Percentiles rank a stretch among this genome's conserved stretches.
phyloP scores from a whole-genome alignment of 2,888 invertebrate species.

The Folsomia manolachei region DNA sequence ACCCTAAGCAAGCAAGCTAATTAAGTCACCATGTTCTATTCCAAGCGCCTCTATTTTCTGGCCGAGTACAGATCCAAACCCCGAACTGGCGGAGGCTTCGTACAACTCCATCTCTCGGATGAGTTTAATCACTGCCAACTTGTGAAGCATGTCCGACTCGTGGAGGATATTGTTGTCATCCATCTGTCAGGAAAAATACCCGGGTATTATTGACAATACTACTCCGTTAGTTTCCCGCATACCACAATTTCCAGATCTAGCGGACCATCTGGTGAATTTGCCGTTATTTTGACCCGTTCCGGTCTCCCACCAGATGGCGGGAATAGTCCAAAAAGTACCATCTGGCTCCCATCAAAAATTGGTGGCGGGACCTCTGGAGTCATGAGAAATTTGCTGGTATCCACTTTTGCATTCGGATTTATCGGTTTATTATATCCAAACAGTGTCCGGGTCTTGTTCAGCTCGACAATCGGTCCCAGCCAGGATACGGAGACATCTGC shows the following conservation, averaged over 20 bases:
- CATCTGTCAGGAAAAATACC: background rate
- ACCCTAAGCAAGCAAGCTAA: too few species aligned
- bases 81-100: slow-evolving; percentile 18
- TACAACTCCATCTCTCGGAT: slow-evolving; percentile 45
- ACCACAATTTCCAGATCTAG: slow-evolving; percentile 33
- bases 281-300: slow-evolving; percentile 35
- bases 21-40: slow-evolving; percentile 41
- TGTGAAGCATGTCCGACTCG: slow-evolving; percentile 39
- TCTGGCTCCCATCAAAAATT: slow-evolving; percentile 50
- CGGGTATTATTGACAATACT: background rate
- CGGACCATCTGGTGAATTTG: slow-evolving; percentile 46
- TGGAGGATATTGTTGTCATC: slow-evolving; percentile 35
- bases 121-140: slow-evolving; percentile 40
- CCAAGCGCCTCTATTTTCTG: slow-evolving; percentile 40
- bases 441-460: slow-evolving; percentile 47
- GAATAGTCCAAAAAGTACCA: slow-evolving; percentile 46
- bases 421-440: slow-evolving; percentile 49
- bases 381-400: slow-evolving; percentile 23
- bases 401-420: background rate
- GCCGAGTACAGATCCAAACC: background rate
- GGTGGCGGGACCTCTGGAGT: slow-evolving; percentile 46
- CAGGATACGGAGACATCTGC: background rate
- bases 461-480: background rate
- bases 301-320: slow-evolving; percentile 22
- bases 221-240: background rate